phyloP scores from a whole-genome alignment of 2,888 invertebrate genomes.

The Ceratothoa steindachneri region DNA sequence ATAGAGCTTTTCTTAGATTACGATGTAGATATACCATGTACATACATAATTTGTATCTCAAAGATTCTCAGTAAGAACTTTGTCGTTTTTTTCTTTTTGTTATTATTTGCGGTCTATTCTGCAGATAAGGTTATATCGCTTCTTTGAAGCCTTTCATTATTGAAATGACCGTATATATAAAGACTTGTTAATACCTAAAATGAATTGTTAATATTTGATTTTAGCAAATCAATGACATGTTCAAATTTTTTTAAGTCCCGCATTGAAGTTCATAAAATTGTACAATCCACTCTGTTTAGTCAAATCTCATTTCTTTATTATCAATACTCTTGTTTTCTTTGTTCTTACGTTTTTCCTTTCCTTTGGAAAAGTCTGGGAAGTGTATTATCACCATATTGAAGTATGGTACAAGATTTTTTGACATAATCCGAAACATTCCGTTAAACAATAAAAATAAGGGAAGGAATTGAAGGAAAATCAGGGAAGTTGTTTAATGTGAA shows the following conservation, averaged over 20 bases:
- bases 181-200: conserved; percentile 26
- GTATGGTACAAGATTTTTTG: too few relatives aligned
- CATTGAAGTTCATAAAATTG: not conserved
- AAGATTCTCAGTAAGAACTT: conserved; percentile 43
- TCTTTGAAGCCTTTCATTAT: conserved; percentile 37
- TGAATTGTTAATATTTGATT: conserved; percentile 13
- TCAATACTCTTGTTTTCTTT: not conserved
- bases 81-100: conserved; percentile 41
- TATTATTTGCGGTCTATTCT: conserved; percentile 43
- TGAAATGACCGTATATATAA: conserved; percentile 27
- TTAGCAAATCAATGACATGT: conserved; percentile 8
- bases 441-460: not conserved
- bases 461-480: not conserved
- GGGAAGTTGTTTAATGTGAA: not conserved
- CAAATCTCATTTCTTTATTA: not conserved
- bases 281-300: not conserved
- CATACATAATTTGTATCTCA: conserved; percentile 40
- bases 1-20: conserved; percentile 38
- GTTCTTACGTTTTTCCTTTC: not conserved
- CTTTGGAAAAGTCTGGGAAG: not conserved
- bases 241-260: not conserved
- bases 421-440: not conserved
- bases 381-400: not conserved
- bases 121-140: conserved; percentile 33
- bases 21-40: conserved; percentile 41